Evolutionary conservation across 2,888 invertebrate genomes (phyloP), one percentile per base, ranked within the genome.

Genomic region (Lepas anatifera): DNA sequence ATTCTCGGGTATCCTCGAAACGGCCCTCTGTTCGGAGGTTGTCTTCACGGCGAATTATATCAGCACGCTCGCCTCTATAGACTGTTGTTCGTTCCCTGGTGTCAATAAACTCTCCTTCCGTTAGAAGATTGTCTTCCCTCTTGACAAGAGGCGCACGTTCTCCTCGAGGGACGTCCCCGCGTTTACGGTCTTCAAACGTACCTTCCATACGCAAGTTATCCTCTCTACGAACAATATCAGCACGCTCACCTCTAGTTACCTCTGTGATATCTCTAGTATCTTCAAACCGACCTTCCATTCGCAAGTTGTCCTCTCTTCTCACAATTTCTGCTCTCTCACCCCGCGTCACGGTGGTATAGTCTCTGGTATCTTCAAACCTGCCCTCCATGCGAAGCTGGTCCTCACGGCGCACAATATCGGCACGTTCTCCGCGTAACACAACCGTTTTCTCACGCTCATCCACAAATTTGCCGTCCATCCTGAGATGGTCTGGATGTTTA

Each of bases 401-500:
- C 13, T 69, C 52, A 25, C 71, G 71, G 50, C 69, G 69, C 48
- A 71, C 70, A 18, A 72, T 43, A 69, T 69, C 67, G 13, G 70
- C 72, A 8, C 73, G 27, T 68, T 74, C 73, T 18, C 73, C 71
- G 11, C 50, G 46, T 0, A 63, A 68, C 37, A 69, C 68, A 25
- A 52, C 52, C 10, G 70, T 70, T 13, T 69, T 37, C 27, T 66
- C 67, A 4, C 46, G 39, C 22, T 37, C 29, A 18, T 46, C 35
- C 16, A 69, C 37, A 69, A 86, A 83, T 25, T 72, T 25, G 4
- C 58, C 58, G 8, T 32, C 58, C 83, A 88, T 85, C 77, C 78
- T 78, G 0, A 86, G 75, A 75, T 85, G 85, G 72, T 84, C 84
- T 10, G 72, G 73, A 10, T 73, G 74, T 66, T 71, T 73, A 37